phyloP scores from a whole-genome alignment of 2,888 invertebrate genomes.

The Micoletzkya japonica region DNA sequence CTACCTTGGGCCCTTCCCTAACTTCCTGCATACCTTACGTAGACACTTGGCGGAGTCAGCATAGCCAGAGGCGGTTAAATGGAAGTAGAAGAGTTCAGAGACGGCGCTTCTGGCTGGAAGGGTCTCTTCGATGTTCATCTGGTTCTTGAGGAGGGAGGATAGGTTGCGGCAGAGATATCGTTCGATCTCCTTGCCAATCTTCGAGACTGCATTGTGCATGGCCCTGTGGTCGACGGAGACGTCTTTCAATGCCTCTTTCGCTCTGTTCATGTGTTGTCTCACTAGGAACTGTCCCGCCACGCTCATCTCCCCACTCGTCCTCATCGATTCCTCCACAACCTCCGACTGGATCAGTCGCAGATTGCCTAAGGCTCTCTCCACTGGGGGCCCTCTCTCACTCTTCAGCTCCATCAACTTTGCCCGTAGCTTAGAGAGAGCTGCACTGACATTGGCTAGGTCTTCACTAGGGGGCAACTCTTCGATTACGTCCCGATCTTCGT shows the following conservation, averaged over 20 bases:
- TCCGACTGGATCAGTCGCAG: constrained; percentile 16
- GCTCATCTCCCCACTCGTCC: constrained; percentile 31
- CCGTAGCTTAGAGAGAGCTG: constrained; percentile 18
- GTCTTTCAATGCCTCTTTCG: constrained; percentile 12
- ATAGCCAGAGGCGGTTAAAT: constrained; percentile 34
- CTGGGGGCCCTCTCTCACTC: background rate
- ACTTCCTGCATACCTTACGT: constrained; percentile 39
- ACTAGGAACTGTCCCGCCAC: constrained; percentile 48
- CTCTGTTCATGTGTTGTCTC: constrained; percentile 29
- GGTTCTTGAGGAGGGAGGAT: constrained; percentile 37
- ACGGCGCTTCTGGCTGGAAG: too few species aligned
- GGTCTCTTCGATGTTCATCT: constrained; percentile 43
- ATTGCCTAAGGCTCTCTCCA: background rate
- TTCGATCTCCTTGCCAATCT: constrained; percentile 95
- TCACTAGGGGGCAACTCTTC: background rate
- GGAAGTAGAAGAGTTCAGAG: constrained; percentile 3
- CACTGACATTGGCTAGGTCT: background rate
- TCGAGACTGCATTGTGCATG: constrained; percentile 80
- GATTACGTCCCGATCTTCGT: background rate
- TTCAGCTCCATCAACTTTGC: constrained; percentile 8
- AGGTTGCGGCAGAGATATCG: constrained; percentile 38
- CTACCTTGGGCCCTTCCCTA: background rate
- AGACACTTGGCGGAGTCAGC: constrained; percentile 41
- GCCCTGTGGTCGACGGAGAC: constrained; percentile 74
- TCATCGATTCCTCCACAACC: constrained; percentile 23